A percentile compares a stretch with the other conserved stretches of the same genome.
Conservation (phyloP, 2,113 vertebrate genomes). For the Phainopepla nitens region DNA sequence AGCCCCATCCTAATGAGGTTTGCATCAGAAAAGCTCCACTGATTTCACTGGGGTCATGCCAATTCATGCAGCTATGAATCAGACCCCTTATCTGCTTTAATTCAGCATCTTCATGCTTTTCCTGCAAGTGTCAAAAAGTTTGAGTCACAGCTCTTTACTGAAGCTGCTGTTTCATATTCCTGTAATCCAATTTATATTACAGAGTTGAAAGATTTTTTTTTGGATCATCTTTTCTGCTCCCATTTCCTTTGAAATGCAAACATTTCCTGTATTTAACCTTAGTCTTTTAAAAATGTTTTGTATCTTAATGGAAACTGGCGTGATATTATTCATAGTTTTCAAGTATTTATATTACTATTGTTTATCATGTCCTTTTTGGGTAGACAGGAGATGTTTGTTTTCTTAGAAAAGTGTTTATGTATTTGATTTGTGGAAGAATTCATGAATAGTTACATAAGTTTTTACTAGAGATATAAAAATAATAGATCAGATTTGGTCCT, state of each 20-base stretch:
- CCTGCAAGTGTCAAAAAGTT: background rate
- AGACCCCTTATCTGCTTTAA: background rate
- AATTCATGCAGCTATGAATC: background rate
- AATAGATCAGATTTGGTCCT: background rate
- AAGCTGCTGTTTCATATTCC: background rate
- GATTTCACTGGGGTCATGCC: background rate
- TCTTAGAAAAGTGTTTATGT: background rate
- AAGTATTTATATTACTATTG: slow-evolving; percentile 37
- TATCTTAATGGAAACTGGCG: slow-evolving; percentile 23
- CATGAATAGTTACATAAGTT: background rate
- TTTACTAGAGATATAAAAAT: background rate
- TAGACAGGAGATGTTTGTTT: background rate
- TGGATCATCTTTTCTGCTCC: slow-evolving; percentile 5
- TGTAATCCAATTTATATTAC: background rate
- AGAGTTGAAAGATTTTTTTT: slow-evolving; percentile 3
- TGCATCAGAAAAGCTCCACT: background rate
- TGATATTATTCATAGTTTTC: background rate
- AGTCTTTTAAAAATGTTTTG: background rate
- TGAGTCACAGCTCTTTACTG: background rate
- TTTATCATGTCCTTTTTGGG: slow-evolving; percentile 22
- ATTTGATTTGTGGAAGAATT: slow-evolving; percentile 11
- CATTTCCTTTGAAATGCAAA: slow-evolving; percentile 48
- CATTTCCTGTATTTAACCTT: slow-evolving; percentile 42
- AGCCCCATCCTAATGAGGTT: background rate
- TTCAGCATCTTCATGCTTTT: background rate